Percentiles rank a stretch among this genome's conserved stretches.
These are phyloP conservation scores for Catharus bicknelli DNA, from an alignment of 2,113 vertebrate genomes.

Conservation along the genomic window DNA sequence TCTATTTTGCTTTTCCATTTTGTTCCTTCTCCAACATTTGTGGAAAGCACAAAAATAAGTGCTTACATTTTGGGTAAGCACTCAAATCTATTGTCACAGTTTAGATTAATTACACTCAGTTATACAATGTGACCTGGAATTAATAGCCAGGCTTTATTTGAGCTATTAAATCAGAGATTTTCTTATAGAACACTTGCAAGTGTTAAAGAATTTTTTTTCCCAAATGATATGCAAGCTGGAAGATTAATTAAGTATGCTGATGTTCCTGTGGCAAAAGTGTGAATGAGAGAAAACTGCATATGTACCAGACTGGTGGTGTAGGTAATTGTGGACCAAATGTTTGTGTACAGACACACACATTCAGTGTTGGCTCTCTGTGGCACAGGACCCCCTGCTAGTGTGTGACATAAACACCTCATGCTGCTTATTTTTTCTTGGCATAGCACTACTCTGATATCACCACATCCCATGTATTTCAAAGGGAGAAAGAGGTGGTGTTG, in stretches of 20 bases:
- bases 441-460: neutral
- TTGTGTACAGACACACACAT: neutral
- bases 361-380: neutral
- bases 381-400: fast-evolving
- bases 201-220: neutral
- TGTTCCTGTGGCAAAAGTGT: neutral
- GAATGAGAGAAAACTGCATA: neutral
- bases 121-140: neutral
- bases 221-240: neutral
- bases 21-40: neutral
- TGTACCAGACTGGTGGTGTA: neutral
- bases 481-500: neutral
- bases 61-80: neutral
- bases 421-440: neutral
- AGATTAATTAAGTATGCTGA: neutral
- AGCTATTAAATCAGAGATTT: neutral
- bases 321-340: neutral
- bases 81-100: neutral
- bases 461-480: neutral
- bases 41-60: constrained; percentile 5
- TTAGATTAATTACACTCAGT: constrained; percentile 3
- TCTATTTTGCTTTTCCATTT: constrained; percentile 14
- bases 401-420: fast-evolving
- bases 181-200: neutral
- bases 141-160: constrained; percentile 12